phyloP scores from a whole-genome alignment of 2,113 vertebrate species.

The Anarrhichthys ocellatus region DNA sequence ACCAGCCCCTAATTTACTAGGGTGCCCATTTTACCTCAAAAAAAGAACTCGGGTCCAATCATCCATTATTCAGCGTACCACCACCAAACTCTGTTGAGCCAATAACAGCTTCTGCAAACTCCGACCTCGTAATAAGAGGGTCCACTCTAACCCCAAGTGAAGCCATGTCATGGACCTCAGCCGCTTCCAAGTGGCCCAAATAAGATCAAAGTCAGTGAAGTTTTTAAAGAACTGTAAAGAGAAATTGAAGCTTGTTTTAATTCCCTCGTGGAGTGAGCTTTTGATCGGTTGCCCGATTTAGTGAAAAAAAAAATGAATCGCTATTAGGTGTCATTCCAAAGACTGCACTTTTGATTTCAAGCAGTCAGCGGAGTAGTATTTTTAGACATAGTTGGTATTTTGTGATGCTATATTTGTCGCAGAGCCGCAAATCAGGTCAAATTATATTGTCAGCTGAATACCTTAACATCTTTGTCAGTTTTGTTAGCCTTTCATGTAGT shows the following conservation, averaged over 20 bases:
- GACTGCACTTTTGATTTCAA: conserved; percentile 45
- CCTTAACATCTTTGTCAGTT: conserved; percentile 38
- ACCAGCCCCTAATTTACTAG: conserved; percentile 65
- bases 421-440: conserved; percentile 47
- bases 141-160: conserved; percentile 62
- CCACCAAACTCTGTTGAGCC: conserved; percentile 70
- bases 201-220: conserved; percentile 63
- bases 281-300: conserved; percentile 58
- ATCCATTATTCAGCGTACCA: conserved; percentile 72
- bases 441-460: conserved; percentile 54
- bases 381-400: conserved; percentile 63
- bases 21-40: conserved; percentile 59
- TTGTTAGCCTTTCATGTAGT: conserved; percentile 19
- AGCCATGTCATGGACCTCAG: conserved; percentile 59
- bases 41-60: conserved; percentile 62
- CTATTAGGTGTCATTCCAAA: conserved; percentile 60
- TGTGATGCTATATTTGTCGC: conserved; percentile 67
- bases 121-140: conserved; percentile 73
- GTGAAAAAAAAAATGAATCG: conserved; percentile 8
- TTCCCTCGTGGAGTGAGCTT: conserved; percentile 35
- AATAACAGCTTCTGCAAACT: conserved; percentile 65
- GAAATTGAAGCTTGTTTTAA: conserved; percentile 44
- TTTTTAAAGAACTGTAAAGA: background rate
- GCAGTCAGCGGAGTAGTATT: conserved; percentile 54
- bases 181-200: conserved; percentile 54